Percentiles rank a stretch among this genome's conserved stretches.
phyloP scores from a whole-genome alignment of 2,113 vertebrate species.

The Etia nguti region DNA sequence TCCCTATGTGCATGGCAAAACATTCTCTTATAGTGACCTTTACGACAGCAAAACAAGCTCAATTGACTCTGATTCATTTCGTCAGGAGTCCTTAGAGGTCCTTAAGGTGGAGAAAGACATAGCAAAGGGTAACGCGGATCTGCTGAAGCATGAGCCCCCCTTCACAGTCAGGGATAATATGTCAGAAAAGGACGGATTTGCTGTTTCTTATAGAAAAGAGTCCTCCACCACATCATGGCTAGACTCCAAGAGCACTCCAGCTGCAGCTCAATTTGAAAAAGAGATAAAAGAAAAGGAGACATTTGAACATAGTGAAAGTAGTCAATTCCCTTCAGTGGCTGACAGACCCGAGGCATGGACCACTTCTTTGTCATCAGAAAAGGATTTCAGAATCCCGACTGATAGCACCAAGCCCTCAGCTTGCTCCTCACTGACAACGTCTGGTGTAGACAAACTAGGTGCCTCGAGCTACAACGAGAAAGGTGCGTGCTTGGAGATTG shows the following conservation, averaged over 20 bases:
- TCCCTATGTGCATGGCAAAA: constrained; percentile 88
- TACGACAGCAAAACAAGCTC: constrained; percentile 80
- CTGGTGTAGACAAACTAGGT: neutral
- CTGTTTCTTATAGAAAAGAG: constrained; percentile 73
- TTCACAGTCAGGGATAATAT: neutral
- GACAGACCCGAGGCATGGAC: constrained; percentile 49
- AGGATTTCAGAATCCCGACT: constrained; percentile 13
- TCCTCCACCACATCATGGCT: constrained; percentile 70
- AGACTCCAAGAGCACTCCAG: constrained; percentile 37
- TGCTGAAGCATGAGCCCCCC: constrained; percentile 4
- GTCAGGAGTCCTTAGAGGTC: constrained; percentile 45
- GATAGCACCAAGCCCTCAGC: neutral
- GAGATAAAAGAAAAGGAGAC: constrained; percentile 7
- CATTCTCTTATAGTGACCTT: constrained; percentile 89
- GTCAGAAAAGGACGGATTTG: constrained; percentile 56
- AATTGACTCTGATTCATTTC: constrained; percentile 60
- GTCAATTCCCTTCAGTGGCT: constrained; percentile 28
- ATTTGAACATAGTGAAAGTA: neutral
- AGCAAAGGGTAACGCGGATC: constrained; percentile 4
- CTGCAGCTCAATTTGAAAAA: neutral
- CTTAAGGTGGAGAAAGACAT: constrained; percentile 48
- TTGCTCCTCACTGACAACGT: neutral
- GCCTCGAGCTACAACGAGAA: constrained; percentile 58
- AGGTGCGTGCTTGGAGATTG: constrained; percentile 55
- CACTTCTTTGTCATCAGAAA: constrained; percentile 27